phyloP scores from a whole-genome alignment of 2,888 invertebrate genomes.

The Clistopyga incitator region DNA sequence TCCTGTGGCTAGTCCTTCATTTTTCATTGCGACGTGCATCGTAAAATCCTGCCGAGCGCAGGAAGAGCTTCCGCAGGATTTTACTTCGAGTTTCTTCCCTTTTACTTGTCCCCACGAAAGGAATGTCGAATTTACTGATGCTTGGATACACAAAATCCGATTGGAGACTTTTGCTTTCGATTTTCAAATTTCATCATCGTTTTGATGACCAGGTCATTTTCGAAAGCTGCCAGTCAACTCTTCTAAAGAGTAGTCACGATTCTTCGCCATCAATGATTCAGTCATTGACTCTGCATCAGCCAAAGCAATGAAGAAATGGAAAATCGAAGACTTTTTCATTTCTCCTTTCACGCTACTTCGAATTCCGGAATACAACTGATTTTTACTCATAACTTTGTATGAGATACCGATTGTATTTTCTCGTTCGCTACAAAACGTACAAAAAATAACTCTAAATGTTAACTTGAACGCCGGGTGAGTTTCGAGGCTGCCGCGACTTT shows the following conservation, averaged over 20 bases:
- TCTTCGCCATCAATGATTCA: background rate
- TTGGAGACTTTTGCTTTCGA: background rate
- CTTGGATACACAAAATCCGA: slow-evolving; percentile 10
- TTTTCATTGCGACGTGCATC: slow-evolving; percentile 4
- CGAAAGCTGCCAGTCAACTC: background rate
- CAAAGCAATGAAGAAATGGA: slow-evolving; percentile 21
- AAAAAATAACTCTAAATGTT: slow-evolving; percentile 24
- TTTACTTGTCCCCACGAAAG: slow-evolving; percentile 31
- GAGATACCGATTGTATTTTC: slow-evolving; percentile 1
- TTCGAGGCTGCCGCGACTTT: background rate
- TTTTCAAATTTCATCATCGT: background rate
- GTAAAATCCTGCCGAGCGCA: background rate
- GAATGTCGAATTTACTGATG: slow-evolving; percentile 58
- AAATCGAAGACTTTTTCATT: slow-evolving; percentile 11
- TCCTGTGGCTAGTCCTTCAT: slow-evolving; percentile 31
- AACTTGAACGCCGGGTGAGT: slow-evolving; percentile 6
- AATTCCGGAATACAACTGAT: slow-evolving; percentile 8
- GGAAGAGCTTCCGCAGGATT: background rate
- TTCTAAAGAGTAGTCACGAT: background rate
- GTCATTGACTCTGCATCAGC: background rate
- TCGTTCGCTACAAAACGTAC: slow-evolving; percentile 25
- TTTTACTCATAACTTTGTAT: background rate
- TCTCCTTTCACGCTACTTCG: background rate
- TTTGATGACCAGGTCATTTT: background rate
- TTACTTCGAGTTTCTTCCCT: background rate